Evolutionary conservation across 1,140 invertebrate species (phyloP).

Genomic region (Papilio glaucus): DNA sequence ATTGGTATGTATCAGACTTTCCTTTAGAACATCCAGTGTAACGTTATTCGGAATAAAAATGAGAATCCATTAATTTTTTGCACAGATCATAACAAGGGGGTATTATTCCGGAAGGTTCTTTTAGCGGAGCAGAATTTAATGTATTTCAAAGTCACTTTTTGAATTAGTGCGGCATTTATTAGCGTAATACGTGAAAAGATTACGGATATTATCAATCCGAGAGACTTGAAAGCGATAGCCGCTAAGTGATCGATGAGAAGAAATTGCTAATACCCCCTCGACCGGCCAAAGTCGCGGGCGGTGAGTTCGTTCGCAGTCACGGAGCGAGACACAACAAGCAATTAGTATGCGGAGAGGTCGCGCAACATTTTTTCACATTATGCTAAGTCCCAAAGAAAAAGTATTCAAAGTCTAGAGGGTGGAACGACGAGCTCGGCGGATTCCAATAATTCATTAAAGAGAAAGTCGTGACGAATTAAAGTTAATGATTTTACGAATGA

Average conservation of each 20-base stretch:
- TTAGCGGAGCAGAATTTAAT: conserved; percentile 52
- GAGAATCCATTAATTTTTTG: conserved; percentile 72
- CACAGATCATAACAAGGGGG: conserved; percentile 70
- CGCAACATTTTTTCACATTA: conserved; percentile 82
- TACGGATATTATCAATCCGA: conserved; percentile 55
- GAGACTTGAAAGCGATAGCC: conserved; percentile 60
- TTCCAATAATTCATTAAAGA: conserved; percentile 82
- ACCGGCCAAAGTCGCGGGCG: conserved; percentile 62
- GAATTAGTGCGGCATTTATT: conserved; percentile 51
- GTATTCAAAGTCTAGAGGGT: conserved; percentile 63
- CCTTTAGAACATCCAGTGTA: conserved; percentile 58
- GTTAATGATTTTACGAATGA: conserved; percentile 79
- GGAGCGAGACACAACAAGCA: conserved; percentile 75
- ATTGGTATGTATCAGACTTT: conserved; percentile 65
- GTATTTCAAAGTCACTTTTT: conserved; percentile 56
- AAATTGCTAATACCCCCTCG: conserved; percentile 76
- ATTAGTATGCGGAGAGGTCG: conserved; percentile 79
- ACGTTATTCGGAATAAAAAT: conserved; percentile 73
- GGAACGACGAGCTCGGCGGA: conserved; percentile 67
- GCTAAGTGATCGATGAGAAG: conserved; percentile 74
- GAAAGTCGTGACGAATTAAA: conserved; percentile 80
- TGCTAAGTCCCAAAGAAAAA: conserved; percentile 80
- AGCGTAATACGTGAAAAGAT: conserved; percentile 54
- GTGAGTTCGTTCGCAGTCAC: conserved; percentile 65
- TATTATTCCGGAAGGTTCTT: conserved; percentile 50